Percentiles rank a stretch among this genome's conserved stretches.
phyloP scores from a whole-genome alignment of 2,888 invertebrate species.

The Hyppa rectilinea region DNA sequence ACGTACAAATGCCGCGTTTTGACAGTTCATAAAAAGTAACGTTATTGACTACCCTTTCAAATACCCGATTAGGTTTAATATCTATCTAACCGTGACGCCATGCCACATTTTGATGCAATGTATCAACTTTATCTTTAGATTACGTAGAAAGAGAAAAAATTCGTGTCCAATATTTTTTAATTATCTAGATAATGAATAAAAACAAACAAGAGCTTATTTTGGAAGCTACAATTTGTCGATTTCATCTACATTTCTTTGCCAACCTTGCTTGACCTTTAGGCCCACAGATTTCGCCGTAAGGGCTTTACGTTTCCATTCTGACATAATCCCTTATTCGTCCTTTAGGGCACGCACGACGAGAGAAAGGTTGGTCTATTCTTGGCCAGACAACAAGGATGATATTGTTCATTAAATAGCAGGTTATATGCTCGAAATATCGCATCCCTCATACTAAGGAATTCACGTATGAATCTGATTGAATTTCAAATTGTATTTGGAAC shows the following conservation, averaged over 20 bases:
- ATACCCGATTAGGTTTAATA: too few species aligned
- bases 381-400: constrained; percentile 10
- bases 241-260: constrained; percentile 4
- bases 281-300: constrained; percentile 27
- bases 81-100: too few species aligned
- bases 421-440: constrained; percentile 10
- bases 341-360: constrained; percentile 40
- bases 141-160: too few species aligned
- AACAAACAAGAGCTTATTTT: background rate
- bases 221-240: background rate
- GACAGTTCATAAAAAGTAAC: too few species aligned
- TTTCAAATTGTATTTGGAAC: background rate
- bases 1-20: too few species aligned
- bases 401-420: constrained; percentile 11
- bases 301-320: constrained; percentile 39
- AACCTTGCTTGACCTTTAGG: constrained; percentile 36
- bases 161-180: too few species aligned
- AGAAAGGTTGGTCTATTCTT: constrained; percentile 42
- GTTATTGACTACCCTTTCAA: too few species aligned
- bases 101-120: too few species aligned
- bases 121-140: too few species aligned
- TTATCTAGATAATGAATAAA: too few species aligned
- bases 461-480: constrained; percentile 7
- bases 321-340: constrained; percentile 40
- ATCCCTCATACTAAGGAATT: constrained; percentile 9